A percentile compares a stretch with the other conserved stretches of the same genome.
phyloP scores from a whole-genome alignment of 2,113 vertebrate genomes.

The Aegotheles bennettii region DNA sequence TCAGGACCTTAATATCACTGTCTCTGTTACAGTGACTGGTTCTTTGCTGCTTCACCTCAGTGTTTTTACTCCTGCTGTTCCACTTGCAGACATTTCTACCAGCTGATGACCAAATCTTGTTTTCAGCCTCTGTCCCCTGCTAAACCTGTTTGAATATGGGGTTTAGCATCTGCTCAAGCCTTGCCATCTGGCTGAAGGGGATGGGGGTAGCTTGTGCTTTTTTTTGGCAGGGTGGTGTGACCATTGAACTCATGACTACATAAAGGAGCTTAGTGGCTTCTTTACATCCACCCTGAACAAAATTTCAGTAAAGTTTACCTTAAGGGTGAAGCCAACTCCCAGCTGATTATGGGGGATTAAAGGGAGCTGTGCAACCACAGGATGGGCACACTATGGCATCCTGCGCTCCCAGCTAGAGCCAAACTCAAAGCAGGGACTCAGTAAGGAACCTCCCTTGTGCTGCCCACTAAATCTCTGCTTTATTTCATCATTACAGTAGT shows the following conservation, averaged over 20 bases:
- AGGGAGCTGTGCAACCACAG: not conserved
- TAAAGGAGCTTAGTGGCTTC: not conserved
- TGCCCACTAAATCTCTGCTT: not conserved
- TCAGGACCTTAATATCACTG: not conserved
- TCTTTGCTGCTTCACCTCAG: not conserved
- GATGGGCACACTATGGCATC: not conserved
- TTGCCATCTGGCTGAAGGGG: not conserved
- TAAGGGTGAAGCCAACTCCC: not conserved
- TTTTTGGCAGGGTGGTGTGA: accelerated
- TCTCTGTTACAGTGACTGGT: not conserved
- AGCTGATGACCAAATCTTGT: not conserved
- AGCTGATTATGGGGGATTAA: not conserved
- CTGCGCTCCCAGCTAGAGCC: not conserved
- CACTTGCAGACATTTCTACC: not conserved
- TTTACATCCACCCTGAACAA: not conserved
- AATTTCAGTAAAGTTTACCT: not conserved
- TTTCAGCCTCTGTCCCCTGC: not conserved
- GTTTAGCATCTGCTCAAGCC: not conserved
- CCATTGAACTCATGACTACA: not conserved
- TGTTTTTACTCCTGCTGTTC: not conserved
- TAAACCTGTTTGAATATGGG: not conserved
- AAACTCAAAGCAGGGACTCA: not conserved
- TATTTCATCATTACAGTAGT: not conserved
- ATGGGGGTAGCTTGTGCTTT: not conserved
- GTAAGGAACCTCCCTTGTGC: accelerated